Evolutionary conservation across 1,140 invertebrate species (phyloP), one percentile per base, ranked within the genome.

Genomic region (Teleopsis dalmanni): DNA sequence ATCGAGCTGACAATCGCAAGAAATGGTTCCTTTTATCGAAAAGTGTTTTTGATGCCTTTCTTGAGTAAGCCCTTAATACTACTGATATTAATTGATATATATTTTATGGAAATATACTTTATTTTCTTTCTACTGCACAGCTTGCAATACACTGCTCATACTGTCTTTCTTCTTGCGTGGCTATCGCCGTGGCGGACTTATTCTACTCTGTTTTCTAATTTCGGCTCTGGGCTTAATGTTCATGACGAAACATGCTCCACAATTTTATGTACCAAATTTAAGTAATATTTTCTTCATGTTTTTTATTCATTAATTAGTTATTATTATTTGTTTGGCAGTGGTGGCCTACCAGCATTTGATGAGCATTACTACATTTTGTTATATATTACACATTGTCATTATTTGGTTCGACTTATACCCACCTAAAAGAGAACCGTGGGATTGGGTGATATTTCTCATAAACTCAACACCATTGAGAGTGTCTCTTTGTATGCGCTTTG

Each of bases 381-480:
- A 68, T 47, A 23, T 68, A 11, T 43, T 68, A 27, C 65, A 68
- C 21, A 56, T 68, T 21, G 26, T 36, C 35, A 38, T 63, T 1
- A 54, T 63, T 34, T 68, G 65, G 65, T 44, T 68, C 27, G 60
- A 58, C n/a, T 23, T 53, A 1, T 61, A 61, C 53, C 65, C 65
- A 5, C 65, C 65, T 0, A 55, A 58, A 7, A 38, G 43, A 10
- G 51, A 57, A 25, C 55, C 57, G 0, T 40, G 49, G 2, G 35
- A 22, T 3, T 60, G 36, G 18, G 7, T 68, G 14, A 21, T 55
- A 0, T 19, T 44, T n/a, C 1, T 63, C 0, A 40, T 68, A 0
- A 68, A 63, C 36, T 52, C 22, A 1, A 51, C 49, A 1, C 16
- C 41, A 8, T 16, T 65, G 19, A 58, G 65, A 3, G 41, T 59